A percentile compares a stretch with the other conserved stretches of the same genome.
phyloP scores from a whole-genome alignment of 2,797 vertebrate species.

The Psittacula echo region DNA sequence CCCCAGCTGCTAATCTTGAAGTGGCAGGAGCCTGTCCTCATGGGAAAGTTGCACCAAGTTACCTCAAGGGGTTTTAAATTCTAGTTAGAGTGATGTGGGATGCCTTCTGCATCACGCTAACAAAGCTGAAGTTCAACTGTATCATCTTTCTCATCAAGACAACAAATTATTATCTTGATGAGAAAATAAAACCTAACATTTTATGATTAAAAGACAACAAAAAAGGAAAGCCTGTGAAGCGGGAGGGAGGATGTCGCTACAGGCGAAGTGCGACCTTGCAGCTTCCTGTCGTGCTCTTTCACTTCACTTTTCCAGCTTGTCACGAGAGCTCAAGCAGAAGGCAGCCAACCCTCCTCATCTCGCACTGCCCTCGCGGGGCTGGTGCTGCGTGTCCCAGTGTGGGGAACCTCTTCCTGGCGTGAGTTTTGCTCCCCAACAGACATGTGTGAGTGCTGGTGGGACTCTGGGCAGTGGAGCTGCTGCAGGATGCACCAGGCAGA shows the following conservation, averaged over 20 bases:
- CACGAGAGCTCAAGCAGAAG: constrained; percentile 7
- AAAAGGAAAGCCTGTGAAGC: background rate
- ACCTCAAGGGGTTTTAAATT: background rate
- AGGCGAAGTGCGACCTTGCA: background rate
- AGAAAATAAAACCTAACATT: background rate
- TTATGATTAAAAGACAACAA: background rate
- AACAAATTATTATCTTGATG: background rate
- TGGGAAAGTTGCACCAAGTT: background rate
- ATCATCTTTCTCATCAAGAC: background rate
- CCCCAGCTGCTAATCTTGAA: constrained; percentile 11
- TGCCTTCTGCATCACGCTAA: background rate
- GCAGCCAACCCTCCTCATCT: background rate
- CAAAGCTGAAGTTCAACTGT: background rate
- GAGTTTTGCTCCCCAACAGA: background rate
- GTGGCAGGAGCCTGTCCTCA: background rate
- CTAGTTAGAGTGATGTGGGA: background rate
- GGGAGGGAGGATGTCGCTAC: background rate
- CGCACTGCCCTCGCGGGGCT: background rate
- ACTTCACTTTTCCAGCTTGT: constrained; percentile 46
- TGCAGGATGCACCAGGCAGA: background rate
- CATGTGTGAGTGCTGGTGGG: rapidly evolving
- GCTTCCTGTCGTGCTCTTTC: constrained; percentile 43
- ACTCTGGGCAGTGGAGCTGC: rapidly evolving
- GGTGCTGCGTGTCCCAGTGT: background rate
- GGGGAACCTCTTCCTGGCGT: rapidly evolving